Conservation (phyloP, 2,113 vertebrate species). For the Todiramphus chloris region DNA sequence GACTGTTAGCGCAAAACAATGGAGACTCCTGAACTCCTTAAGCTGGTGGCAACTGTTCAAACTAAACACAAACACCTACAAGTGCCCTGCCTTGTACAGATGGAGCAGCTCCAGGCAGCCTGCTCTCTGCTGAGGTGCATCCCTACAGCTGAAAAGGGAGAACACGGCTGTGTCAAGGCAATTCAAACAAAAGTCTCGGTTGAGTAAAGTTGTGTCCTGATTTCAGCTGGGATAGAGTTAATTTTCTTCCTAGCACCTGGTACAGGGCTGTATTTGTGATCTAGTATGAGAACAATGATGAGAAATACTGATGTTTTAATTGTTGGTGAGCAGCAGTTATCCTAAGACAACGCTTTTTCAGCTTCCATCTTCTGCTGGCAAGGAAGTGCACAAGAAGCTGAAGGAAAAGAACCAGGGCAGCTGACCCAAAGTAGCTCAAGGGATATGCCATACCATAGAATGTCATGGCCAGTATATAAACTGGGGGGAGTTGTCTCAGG, state of each 20-base stretch:
- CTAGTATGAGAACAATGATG: neutral
- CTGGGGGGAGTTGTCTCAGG: neutral
- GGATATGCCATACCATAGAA: neutral
- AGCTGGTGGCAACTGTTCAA: neutral
- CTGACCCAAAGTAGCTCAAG: neutral
- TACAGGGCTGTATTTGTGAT: neutral
- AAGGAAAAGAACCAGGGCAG: neutral
- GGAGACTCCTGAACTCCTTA: neutral
- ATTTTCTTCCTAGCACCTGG: neutral
- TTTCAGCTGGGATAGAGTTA: neutral
- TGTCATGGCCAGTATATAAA: neutral
- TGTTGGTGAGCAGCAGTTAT: neutral
- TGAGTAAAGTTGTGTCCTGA: neutral
- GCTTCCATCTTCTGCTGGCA: neutral
- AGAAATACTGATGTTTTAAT: neutral
- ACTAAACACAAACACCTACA: neutral
- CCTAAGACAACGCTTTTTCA: neutral
- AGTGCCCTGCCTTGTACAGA: accelerated
- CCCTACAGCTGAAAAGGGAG: neutral
- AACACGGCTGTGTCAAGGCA: neutral
- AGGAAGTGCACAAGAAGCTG: neutral
- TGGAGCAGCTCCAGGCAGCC: neutral
- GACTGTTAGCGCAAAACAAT: neutral
- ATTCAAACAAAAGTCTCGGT: neutral
- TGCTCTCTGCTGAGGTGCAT: neutral